These are phyloP conservation scores for Drosophila falleni DNA, from an alignment of 2,888 invertebrate species.

Conservation along the genomic window DNA sequence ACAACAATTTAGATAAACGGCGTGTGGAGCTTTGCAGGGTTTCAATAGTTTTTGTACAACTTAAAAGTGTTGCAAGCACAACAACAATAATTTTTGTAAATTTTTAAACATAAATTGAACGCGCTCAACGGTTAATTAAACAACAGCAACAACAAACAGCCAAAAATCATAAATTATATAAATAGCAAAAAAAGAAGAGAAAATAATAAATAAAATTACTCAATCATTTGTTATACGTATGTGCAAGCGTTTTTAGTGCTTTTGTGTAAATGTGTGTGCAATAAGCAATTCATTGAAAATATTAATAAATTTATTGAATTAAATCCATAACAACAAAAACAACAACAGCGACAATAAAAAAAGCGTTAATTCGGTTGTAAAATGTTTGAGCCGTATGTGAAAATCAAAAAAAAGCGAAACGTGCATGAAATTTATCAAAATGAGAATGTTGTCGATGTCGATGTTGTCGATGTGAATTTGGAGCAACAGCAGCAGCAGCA, in stretches of 20 bases:
- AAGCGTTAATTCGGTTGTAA: conserved; percentile 66
- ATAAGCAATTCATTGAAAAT: conserved; percentile 13
- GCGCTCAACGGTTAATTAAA: conserved; percentile 50
- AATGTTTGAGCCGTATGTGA: conserved; percentile 86
- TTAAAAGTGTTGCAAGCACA: conserved; percentile 51
- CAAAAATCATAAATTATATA: conserved; percentile 23
- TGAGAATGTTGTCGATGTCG: conserved; percentile 49
- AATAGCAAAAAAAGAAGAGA: conserved; percentile 31
- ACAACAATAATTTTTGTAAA: conserved; percentile 41
- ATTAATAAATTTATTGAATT: conserved; percentile 12
- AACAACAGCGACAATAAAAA: conserved; percentile 11
- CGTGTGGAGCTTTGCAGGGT: conserved; percentile 59
- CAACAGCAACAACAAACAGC: conserved; percentile 30
- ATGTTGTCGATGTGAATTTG: conserved; percentile 70
- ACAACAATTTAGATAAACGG: conserved; percentile 39
- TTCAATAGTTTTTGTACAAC: conserved; percentile 29
- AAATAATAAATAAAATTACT: conserved; percentile 12
- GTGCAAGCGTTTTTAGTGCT: conserved; percentile 38
- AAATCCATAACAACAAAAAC: conserved; percentile 3
- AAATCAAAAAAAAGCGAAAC: conserved; percentile 85
- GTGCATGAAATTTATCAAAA: conserved; percentile 77
- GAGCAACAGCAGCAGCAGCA: conserved; percentile 67
- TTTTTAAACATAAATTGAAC: conserved; percentile 43
- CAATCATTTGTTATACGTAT: conserved; percentile 26
- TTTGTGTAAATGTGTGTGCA: conserved; percentile 42